Conservation (phyloP, 2,113 vertebrate genomes). For the Tretioscincus oriximinensis region DNA sequence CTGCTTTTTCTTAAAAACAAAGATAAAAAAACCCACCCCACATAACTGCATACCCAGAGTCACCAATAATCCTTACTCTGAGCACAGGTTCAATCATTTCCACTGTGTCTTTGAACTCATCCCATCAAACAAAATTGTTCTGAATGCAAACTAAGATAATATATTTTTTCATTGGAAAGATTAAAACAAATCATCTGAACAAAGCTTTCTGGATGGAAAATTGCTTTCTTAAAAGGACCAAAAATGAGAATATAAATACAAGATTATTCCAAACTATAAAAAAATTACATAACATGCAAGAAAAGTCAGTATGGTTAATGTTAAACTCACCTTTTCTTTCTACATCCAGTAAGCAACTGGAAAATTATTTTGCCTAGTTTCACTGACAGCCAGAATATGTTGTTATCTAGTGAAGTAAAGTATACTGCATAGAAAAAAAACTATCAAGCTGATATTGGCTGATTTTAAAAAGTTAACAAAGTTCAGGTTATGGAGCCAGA, state of each 20-base stretch:
- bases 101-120: constrained; percentile 18
- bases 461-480: too few relatives aligned
- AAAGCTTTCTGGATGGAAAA: constrained; percentile 45
- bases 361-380: background rate
- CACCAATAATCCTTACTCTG: constrained; percentile 4
- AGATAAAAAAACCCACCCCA: background rate
- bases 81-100: constrained; percentile 17
- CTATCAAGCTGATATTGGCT: too few relatives aligned
- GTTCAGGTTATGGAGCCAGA: too few relatives aligned
- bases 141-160: constrained; percentile 22
- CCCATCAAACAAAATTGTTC: constrained; percentile 35
- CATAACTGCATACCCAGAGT: too few relatives aligned
- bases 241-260: background rate
- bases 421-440: too few relatives aligned
- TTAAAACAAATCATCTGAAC: constrained; percentile 46
- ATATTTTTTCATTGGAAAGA: constrained; percentile 35
- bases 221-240: background rate
- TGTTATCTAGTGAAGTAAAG: background rate
- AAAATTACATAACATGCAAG: background rate
- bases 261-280: background rate
- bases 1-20: background rate
- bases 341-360: background rate
- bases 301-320: background rate
- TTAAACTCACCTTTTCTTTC: background rate
- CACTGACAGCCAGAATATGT: background rate